These are phyloP conservation scores for Tribolium freemani DNA, from an alignment of 2,888 invertebrate species.

Conservation along the genomic window DNA sequence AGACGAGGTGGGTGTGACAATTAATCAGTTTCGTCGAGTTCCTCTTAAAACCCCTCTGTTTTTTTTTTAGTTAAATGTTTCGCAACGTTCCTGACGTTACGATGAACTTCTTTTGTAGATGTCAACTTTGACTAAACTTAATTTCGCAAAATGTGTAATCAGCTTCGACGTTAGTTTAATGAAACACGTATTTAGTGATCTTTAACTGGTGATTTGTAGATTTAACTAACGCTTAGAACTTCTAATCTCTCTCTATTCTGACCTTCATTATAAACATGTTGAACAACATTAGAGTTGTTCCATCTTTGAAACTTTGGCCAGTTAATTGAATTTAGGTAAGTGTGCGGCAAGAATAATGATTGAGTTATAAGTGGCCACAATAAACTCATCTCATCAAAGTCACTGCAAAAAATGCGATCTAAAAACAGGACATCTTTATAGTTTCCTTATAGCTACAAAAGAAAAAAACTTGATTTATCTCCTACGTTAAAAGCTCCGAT, in stretches of 20 bases:
- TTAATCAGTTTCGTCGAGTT: constrained; percentile 24
- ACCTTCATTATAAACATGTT: constrained; percentile 25
- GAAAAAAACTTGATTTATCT: neutral
- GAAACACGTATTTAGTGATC: neutral
- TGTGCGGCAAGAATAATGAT: constrained; percentile 27
- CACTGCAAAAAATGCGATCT: neutral
- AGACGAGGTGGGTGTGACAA: constrained; percentile 11
- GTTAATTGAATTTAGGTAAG: constrained; percentile 32
- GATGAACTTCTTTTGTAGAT: neutral
- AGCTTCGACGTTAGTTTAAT: neutral
- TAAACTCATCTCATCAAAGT: neutral
- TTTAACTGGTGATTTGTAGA: constrained; percentile 7
- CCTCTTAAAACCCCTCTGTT: constrained; percentile 1
- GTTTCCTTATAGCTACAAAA: neutral
- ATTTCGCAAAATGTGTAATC: neutral
- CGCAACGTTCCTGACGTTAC: neutral
- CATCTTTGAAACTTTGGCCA: constrained; percentile 22
- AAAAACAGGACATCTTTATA: neutral
- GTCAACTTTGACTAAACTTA: neutral
- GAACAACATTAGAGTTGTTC: constrained; percentile 25
- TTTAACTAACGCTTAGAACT: constrained; percentile 10
- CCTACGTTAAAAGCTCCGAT: neutral
- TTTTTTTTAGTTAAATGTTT: constrained; percentile 22
- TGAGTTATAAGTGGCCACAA: constrained; percentile 7
- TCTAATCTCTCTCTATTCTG: constrained; percentile 17